Evolutionary conservation across 2,113 vertebrate species (phyloP).

Genomic region (Tupaia tana): DNA sequence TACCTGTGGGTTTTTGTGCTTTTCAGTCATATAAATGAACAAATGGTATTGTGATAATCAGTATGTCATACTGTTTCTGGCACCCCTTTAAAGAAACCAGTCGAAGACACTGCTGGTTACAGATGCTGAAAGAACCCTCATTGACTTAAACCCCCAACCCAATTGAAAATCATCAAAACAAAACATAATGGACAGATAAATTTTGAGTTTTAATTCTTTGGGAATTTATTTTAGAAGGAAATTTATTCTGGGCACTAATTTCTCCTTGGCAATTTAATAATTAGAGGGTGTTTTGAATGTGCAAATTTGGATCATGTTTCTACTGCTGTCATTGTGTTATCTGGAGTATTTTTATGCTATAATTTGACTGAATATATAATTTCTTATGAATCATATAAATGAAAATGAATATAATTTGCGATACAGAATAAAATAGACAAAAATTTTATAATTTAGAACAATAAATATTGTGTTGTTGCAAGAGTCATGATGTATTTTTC

Average conservation of each 20-base stretch:
- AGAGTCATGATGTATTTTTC: too few relatives aligned
- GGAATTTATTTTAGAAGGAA: slow-evolving; percentile 42
- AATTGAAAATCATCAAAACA: slow-evolving; percentile 35
- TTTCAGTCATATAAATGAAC: background rate
- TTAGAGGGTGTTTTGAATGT: slow-evolving; percentile 21
- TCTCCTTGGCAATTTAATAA: slow-evolving; percentile 62
- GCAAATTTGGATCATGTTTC: slow-evolving; percentile 59
- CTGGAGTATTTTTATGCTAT: slow-evolving; percentile 40
- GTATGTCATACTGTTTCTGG: background rate
- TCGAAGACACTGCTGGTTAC: background rate
- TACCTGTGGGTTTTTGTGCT: background rate
- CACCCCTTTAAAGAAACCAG: background rate
- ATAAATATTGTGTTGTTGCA: too few relatives aligned
- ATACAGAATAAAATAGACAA: background rate
- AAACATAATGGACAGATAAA: slow-evolving; percentile 23
- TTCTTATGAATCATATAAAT: slow-evolving; percentile 51
- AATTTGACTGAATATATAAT: slow-evolving; percentile 62
- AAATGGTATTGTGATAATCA: background rate
- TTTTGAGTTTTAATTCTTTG: slow-evolving; percentile 32
- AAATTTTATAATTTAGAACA: background rate
- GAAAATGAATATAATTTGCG: slow-evolving; percentile 41
- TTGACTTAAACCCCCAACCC: background rate
- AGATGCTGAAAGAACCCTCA: background rate
- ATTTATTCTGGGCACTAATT: slow-evolving; percentile 43
- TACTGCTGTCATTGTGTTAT: slow-evolving; percentile 43